Evolutionary conservation across 2,797 vertebrate genomes (phyloP), one percentile per base, ranked within the genome.

Genomic region (Lophius americanus): DNA sequence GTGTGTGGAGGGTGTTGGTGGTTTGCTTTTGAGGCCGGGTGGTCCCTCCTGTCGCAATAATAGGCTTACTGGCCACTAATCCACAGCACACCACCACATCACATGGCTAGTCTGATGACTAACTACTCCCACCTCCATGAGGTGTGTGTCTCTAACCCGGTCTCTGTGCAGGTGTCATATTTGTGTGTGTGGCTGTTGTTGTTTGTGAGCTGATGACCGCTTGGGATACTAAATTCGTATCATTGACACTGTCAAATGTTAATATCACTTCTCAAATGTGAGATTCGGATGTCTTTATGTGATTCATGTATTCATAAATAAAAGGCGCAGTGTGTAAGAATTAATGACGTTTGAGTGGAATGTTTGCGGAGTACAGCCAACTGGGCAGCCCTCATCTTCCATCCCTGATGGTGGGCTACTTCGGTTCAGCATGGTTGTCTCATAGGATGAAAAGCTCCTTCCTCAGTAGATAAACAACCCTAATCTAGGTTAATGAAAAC

Each of bases 41-140:
- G 92, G 93, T 94, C 93, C 81, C 60, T 90, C 85, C 90, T 87
- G 90, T 92, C 92, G 88, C 79, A 88, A 83, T 92, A 94, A 81
- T 94, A 93, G 94, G 93, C 85, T 94, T 94, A 92, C 78, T 86
- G 86, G 89, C 87, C 92, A 85, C 91, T 92, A 93, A 94, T 92
- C 91, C 92, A 92, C 83, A 86, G 87, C 89, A 87, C 88, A 86
- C 83, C 90, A 85, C 78, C 68, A 84, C 49, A 67, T 92, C 92
- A 93, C 90, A 93, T 93, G 92, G 85, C 81, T 50, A 79, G 85
- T 93, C 89, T 92, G 86, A 88, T 90, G 91, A 89, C 88, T 92
- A 78, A 87, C 81, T 63, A 81, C 80, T 60, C 70, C 76, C 62
- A 63, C 67, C 62, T 37, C 69, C 81, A 64, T 77, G 84, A 76